phyloP scores from a whole-genome alignment of 2,113 vertebrate species.

The Mohoua ochrocephala region DNA sequence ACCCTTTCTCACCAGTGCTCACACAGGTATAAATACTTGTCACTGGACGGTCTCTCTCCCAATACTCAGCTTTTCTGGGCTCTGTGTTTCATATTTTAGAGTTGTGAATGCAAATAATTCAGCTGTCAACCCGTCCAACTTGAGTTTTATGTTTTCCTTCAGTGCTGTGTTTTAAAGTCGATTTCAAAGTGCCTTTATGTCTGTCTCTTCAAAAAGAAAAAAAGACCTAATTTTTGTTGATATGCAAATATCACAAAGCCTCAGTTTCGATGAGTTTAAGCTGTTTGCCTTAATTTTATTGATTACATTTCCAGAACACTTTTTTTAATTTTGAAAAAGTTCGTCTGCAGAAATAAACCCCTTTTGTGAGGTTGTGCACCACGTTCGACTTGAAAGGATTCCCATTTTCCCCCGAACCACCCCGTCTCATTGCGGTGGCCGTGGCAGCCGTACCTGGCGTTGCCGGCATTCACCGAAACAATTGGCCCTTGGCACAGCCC shows the following conservation, averaged over 20 bases:
- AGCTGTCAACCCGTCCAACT: not conserved
- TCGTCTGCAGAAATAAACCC: not conserved
- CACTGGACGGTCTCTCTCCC: not conserved
- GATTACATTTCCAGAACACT: not conserved
- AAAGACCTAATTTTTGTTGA: not conserved
- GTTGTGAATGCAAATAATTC: not conserved
- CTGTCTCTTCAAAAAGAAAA: not conserved
- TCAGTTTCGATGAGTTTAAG: not conserved
- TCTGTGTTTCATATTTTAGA: not conserved
- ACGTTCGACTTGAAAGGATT: not conserved
- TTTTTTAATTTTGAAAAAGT: not conserved
- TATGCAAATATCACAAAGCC: not conserved
- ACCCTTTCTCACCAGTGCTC: not conserved
- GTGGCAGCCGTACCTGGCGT: not conserved
- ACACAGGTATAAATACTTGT: not conserved
- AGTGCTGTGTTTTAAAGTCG: not conserved
- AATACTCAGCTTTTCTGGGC: not conserved
- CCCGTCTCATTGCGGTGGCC: rapidly evolving
- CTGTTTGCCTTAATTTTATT: not conserved
- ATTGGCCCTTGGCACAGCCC: not conserved
- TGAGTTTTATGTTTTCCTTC: not conserved
- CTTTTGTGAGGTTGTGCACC: not conserved
- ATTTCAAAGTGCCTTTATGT: not conserved
- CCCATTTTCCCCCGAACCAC: rapidly evolving
- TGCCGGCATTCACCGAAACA: not conserved